Conservation (phyloP, 2,888 invertebrate species). For the Oligia fasciuncula region DNA sequence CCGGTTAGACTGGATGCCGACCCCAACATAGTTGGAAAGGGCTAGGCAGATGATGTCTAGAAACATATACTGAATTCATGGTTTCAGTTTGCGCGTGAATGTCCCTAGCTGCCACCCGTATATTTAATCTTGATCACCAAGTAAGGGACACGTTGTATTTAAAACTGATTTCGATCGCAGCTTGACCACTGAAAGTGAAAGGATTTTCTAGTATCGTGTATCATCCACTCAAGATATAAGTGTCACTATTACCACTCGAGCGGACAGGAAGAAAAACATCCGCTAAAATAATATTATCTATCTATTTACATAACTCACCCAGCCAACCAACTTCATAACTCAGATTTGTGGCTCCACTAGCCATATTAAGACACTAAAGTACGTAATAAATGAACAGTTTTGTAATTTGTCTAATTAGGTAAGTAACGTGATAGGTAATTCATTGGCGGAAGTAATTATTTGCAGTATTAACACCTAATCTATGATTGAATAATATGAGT, state of each 20-base stretch:
- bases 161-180: conserved; percentile 12
- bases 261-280: conserved; percentile 61
- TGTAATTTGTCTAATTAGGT: conserved; percentile 45
- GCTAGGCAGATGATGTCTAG: no score
- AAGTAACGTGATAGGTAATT: conserved; percentile 38
- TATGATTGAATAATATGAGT: conserved; percentile 42
- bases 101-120: neutral
- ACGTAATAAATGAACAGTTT: conserved; percentile 41
- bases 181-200: conserved; percentile 58
- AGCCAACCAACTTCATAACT: neutral
- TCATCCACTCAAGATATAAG: conserved; percentile 37
- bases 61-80: neutral
- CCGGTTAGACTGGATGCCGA: no score
- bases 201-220: conserved; percentile 43
- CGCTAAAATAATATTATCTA: conserved; percentile 45
- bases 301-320: conserved; percentile 48
- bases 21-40: no score
- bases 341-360: conserved; percentile 6
- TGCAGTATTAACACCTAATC: conserved; percentile 39
- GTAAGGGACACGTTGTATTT: neutral
- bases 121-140: neutral
- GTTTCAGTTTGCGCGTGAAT: neutral
- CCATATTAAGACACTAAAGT: conserved; percentile 13
- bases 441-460: conserved; percentile 45
- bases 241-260: conserved; percentile 31